Evolutionary conservation across 37 sponge, comb jelly and placozoan species (phyloP), one percentile per base, ranked within the genome.

Genomic region (Ianthella basta): DNA sequence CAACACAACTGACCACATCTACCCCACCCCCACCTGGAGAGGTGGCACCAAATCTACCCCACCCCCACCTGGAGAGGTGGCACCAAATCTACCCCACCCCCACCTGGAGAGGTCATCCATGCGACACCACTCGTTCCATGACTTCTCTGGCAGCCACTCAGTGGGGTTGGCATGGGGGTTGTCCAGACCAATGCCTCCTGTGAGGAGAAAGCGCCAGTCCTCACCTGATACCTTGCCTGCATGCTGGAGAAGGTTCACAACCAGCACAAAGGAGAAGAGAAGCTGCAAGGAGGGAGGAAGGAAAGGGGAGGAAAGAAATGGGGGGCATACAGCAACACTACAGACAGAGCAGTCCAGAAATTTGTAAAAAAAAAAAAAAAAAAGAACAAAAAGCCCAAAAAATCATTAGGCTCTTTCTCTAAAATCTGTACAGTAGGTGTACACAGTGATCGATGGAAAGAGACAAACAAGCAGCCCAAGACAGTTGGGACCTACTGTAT

Each of bases 151-250:
- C 60, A 99, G 83, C 99, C 99, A 99, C 63, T 88, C 35, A 23
- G 80, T 86, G 34, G 91, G 99, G 86, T 95, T 96, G 50, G 88
- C 20, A 80, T 99, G 94, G 32, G 99, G 99, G 66, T 99, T 99
- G 65, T 97, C 99, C 79, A 99, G 88, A 15, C 99, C 99, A 35
- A 99, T 91, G 40, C 99, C 99, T 65, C 99, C 99, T 44, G 99
- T 99, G 55, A 99, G 86, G 15, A 99, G 89, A 84, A 99, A 99
- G 72, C 91, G 84, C 99, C 99, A 99, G 55, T 99, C 97, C 6
- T 89, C 91, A 36, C 95, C 95, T 30, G 90, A 79, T 18, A 97
- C 77, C 70, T 92, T 86, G 6, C 90, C 59, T 33, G 57, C 59
- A 75, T 90, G 80, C 72, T 95, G 95, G 79, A 99, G 80, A 32